Base-by-base conservation (phyloP, 2,888 invertebrate genomes). In the Myopa tessellatipennis region DNA sequence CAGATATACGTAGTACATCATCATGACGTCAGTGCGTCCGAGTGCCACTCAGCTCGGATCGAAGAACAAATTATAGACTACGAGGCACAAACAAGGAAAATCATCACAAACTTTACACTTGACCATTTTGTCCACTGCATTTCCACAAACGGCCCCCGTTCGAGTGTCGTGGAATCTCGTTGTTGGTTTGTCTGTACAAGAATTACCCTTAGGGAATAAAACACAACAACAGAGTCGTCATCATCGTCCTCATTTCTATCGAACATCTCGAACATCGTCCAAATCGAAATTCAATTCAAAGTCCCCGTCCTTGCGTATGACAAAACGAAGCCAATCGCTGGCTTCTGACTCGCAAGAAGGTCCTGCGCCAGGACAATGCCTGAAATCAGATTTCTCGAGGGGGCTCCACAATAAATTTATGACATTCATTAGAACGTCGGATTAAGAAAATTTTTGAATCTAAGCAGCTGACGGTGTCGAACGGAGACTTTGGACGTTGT, bases 381-480 rank as follows among this genome's bases (percentile, higher is more conserved):
- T 60, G n/a, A 72, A 72, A 72, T 60, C 72, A 58, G 63, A 26
- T 55, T 52, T 50, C 81, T 82, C 79, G 81, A 82, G 83, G 82
- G 83, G 82, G 83, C 85, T 85, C 80, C 81, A 82, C 86, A 84
- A 88, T 86, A 88, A 87, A 87, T 87, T 87, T 87, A 87, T 87
- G 88, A 87, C 87, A 87, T 87, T 87, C 88, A 87, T 87, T 87
- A 88, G 87, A 87, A 86, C 84, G 87, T 85, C 86, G 85, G 87
- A 88, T 87, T 88, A 87, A 84, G 86, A 84, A 65, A 86, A 85
- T 86, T 81, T 84, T 82, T 77, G 80, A 78, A 74, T 78, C 73
- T 82, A 83, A 84, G 84, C 88, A 88, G 87, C 86, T 87, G 85
- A 87, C 85, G 87, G 85, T 73, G 83, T 81, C 77, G 61, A 26